Base-by-base conservation (phyloP, 2,113 vertebrate genomes). In the Poeciliopsis retropinna region DNA sequence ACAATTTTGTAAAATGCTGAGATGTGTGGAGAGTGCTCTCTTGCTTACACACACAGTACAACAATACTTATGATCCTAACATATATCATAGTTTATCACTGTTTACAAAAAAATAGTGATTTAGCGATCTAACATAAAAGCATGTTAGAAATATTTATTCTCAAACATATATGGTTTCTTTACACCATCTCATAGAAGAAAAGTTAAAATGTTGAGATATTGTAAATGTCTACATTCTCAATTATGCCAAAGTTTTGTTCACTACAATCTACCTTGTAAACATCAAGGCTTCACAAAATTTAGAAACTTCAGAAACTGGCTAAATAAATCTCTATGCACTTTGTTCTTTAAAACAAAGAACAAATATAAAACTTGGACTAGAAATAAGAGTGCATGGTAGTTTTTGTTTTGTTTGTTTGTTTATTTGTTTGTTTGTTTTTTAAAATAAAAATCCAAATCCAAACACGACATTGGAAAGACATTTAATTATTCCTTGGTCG, bases 401-500 rank as follows among this genome's bases (percentile, higher is more conserved):
- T 83, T 80, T 75, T 80, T 60, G 61, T 19, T 79, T 30, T 51
- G 37, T 62, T n/a, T n/a, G n/a, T n/a, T n/a, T 34, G 25, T 19
- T 31, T 31, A 4, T 31, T 31, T 31, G 30, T 31, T 31, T 31
- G 30, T 31, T 31, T 31, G 4, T 54, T n/a, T 68, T 64, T 14
- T 13, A 77, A 81, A 72, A 83, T 81, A 78, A 83, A 86, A 91
- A 83, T 73, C 80, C 79, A 89, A 84, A 88, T 83, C 79, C 78
- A 89, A 87, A 90, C 83, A 76, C 86, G 90, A 91, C 89, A 92
- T 90, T 82, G 84, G 77, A 81, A 85, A 88, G 89, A 92, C 88
- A 89, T 93, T 93, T 94, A 93, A 94, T 93, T 92, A 92, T 75
- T 83, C 76, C 81, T 86, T 90, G 78, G 67, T 87, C 72, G 72